phyloP scores from a whole-genome alignment of 2,888 invertebrate genomes.

The Drosophila incognita region DNA sequence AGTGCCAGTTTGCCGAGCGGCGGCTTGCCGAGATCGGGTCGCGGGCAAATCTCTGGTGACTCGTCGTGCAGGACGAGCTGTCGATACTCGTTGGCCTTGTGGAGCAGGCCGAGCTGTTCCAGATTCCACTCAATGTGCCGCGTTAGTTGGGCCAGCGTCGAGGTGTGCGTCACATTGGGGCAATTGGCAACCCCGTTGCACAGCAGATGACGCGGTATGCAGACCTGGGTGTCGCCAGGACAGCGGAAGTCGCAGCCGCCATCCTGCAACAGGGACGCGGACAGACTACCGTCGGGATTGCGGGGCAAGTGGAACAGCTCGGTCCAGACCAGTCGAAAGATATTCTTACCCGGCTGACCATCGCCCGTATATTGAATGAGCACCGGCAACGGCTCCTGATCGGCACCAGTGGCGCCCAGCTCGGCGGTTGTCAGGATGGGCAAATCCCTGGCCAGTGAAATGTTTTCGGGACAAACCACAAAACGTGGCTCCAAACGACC shows the following conservation, averaged over 20 bases:
- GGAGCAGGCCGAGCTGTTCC: slow-evolving; percentile 86
- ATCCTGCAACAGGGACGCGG: slow-evolving; percentile 91
- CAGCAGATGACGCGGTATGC: slow-evolving; percentile 92
- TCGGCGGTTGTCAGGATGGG: slow-evolving; percentile 93
- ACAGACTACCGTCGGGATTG: slow-evolving; percentile 92
- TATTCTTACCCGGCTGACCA: slow-evolving; percentile 92
- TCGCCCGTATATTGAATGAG: slow-evolving; percentile 91
- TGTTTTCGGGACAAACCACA: slow-evolving; percentile 94
- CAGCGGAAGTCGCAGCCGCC: slow-evolving; percentile 93
- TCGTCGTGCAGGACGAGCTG: slow-evolving; percentile 89
- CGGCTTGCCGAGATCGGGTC: slow-evolving; percentile 85
- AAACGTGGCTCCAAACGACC: slow-evolving; percentile 90
- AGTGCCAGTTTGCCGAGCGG: slow-evolving; percentile 82
- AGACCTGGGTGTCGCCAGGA: slow-evolving; percentile 92
- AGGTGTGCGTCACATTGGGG: slow-evolving; percentile 88
- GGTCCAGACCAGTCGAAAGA: slow-evolving; percentile 96
- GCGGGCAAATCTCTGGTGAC: slow-evolving; percentile 89
- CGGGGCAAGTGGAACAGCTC: slow-evolving; percentile 94
- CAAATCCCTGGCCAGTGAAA: slow-evolving; percentile 91
- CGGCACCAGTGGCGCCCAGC: slow-evolving; percentile 87
- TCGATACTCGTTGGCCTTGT: slow-evolving; percentile 85
- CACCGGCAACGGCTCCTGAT: slow-evolving; percentile 88
- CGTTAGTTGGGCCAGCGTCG: slow-evolving; percentile 85
- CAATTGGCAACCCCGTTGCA: slow-evolving; percentile 96
- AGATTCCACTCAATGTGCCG: slow-evolving; percentile 88